A percentile compares a stretch with the other conserved stretches of the same genome.
Conservation (phyloP, 2,797 vertebrate species). For the Sebastes hopkinsi region DNA sequence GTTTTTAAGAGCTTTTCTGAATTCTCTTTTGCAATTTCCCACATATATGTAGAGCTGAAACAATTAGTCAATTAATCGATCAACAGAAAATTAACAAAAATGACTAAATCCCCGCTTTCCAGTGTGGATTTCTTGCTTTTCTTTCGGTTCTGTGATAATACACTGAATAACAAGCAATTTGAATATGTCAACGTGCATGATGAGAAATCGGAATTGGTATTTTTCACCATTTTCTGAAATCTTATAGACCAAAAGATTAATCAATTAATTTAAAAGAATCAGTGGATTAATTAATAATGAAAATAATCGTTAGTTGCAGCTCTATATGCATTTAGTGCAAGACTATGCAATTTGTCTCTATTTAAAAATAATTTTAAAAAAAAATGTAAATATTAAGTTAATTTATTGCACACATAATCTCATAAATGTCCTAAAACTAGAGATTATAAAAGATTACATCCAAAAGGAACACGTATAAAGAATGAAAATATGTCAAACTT, state of each 20-base stretch:
- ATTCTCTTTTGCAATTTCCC: background rate
- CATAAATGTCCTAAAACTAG: background rate
- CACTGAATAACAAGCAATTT: background rate
- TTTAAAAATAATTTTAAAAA: background rate
- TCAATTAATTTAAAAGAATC: background rate
- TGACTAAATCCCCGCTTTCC: background rate
- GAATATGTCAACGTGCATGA: background rate
- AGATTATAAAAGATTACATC: background rate
- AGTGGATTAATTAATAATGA: background rate
- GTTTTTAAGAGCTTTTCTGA: background rate
- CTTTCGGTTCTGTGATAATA: background rate
- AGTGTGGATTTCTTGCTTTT: background rate
- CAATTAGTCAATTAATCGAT: background rate
- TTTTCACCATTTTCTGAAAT: background rate
- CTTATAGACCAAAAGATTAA: background rate
- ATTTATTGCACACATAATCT: background rate
- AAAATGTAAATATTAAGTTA: background rate
- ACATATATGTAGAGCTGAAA: background rate
- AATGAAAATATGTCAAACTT: background rate
- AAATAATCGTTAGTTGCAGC: background rate
- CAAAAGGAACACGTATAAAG: background rate
- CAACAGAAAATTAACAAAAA: background rate
- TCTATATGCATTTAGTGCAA: background rate
- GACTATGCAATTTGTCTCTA: background rate
- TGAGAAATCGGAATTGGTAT: background rate